Conservation (phyloP, 2,797 vertebrate genomes). For the Galagoides demidoff region DNA sequence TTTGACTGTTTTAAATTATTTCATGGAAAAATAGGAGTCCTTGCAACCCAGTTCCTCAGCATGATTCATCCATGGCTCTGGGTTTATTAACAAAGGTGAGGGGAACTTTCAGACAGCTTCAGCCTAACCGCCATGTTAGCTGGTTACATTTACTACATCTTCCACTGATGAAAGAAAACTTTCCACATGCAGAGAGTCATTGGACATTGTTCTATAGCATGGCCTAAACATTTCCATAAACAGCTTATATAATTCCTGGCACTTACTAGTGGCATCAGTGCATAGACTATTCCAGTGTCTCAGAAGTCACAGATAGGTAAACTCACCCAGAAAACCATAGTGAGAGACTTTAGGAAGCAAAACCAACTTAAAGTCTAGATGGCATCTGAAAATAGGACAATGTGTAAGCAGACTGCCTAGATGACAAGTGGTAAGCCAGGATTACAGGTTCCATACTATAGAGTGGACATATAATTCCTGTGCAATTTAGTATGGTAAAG, state of each 20-base stretch:
- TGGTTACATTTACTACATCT: background rate
- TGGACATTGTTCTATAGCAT: background rate
- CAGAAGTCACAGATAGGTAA: background rate
- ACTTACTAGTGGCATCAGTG: background rate
- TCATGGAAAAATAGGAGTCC: background rate
- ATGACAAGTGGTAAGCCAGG: background rate
- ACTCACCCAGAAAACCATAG: background rate
- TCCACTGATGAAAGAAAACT: background rate
- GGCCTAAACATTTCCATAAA: background rate
- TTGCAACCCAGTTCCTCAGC: background rate
- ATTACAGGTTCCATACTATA: background rate
- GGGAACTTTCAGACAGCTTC: background rate
- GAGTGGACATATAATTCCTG: too few species aligned
- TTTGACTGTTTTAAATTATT: conserved; percentile 36
- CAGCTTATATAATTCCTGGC: background rate
- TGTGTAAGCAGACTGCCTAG: background rate
- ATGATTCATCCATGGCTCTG: background rate
- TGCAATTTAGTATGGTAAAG: too few species aligned
- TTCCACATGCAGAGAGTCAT: background rate
- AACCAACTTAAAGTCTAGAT: background rate
- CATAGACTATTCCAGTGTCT: background rate
- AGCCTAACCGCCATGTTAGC: background rate
- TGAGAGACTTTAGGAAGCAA: background rate
- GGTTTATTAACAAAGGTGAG: background rate
- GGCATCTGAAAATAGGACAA: background rate